Evolutionary conservation across 2,113 vertebrate genomes (phyloP).

Genomic region (Forbesichthys papilliferus): DNA sequence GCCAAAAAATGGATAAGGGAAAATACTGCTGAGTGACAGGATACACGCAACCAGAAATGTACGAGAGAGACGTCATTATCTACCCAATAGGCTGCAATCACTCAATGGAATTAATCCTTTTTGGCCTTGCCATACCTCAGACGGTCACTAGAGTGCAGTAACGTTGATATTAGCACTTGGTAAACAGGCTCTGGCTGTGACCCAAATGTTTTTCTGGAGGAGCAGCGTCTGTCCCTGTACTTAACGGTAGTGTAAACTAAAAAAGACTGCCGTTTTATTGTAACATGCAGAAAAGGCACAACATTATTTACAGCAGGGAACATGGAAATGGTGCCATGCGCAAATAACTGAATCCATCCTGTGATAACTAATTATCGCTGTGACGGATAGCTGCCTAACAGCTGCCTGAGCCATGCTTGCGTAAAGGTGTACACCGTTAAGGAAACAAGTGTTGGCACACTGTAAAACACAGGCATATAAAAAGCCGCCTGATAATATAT

Average conservation of each 20-base stretch:
- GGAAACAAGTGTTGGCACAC: too few species aligned
- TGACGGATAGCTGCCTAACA: too few species aligned
- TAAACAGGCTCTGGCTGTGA: slow-evolving; percentile 67
- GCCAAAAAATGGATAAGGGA: background rate
- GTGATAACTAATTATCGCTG: too few species aligned
- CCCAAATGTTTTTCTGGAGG: slow-evolving; percentile 69
- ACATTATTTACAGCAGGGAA: background rate
- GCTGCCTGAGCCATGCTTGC: too few species aligned
- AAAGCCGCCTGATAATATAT: too few species aligned
- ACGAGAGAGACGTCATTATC: slow-evolving; percentile 3
- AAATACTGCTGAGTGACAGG: background rate
- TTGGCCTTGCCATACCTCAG: slow-evolving; percentile 33
- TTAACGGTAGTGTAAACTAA: background rate
- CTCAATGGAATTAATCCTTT: background rate
- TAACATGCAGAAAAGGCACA: background rate
- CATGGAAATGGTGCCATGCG: too few species aligned
- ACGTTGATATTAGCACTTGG: slow-evolving; percentile 16
- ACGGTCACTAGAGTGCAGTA: slow-evolving; percentile 63
- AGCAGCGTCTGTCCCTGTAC: slow-evolving; percentile 59
- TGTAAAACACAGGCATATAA: too few species aligned
- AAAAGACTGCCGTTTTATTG: background rate
- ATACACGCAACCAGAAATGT: slow-evolving; percentile 33
- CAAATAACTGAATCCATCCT: too few species aligned
- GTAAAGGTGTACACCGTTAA: too few species aligned
- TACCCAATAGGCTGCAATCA: background rate